Conservation (phyloP, 1,140 invertebrate genomes). For the Chelonus insularis region DNA sequence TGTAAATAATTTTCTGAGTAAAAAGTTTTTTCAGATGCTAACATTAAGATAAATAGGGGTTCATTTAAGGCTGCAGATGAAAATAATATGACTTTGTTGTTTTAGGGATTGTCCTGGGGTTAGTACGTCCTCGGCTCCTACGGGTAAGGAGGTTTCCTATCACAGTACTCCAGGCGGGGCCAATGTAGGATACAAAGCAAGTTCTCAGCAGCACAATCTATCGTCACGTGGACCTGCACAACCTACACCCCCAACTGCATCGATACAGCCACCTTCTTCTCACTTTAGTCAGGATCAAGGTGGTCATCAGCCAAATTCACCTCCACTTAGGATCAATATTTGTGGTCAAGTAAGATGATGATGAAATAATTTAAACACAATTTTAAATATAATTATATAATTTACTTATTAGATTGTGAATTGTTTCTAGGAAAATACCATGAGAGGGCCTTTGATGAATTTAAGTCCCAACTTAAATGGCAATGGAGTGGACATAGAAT, state of each 20-base stretch:
- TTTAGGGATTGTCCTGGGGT: constrained; percentile 54
- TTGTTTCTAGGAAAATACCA: constrained; percentile 51
- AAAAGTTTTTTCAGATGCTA: no score
- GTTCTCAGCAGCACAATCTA: constrained; percentile 47
- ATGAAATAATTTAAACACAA: no score
- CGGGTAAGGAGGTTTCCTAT: constrained; percentile 53
- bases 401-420: no score
- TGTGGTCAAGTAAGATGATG: constrained; percentile 53
- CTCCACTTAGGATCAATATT: constrained; percentile 59
- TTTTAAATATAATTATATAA: no score
- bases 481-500: constrained; percentile 53
- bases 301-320: constrained; percentile 49
- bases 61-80: no score
- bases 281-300: constrained; percentile 50
- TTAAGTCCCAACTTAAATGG: constrained; percentile 52
- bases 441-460: constrained; percentile 54
- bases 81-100: background rate
- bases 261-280: constrained; percentile 31
- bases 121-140: constrained; percentile 50
- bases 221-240: constrained; percentile 40
- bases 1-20: no score
- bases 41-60: no score
- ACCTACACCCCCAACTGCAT: constrained; percentile 23
- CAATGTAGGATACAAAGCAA: constrained; percentile 51
- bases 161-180: constrained; percentile 50